Evolutionary conservation across 2,113 vertebrate species (phyloP).

Genomic region (Tylochromis polylepis): DNA sequence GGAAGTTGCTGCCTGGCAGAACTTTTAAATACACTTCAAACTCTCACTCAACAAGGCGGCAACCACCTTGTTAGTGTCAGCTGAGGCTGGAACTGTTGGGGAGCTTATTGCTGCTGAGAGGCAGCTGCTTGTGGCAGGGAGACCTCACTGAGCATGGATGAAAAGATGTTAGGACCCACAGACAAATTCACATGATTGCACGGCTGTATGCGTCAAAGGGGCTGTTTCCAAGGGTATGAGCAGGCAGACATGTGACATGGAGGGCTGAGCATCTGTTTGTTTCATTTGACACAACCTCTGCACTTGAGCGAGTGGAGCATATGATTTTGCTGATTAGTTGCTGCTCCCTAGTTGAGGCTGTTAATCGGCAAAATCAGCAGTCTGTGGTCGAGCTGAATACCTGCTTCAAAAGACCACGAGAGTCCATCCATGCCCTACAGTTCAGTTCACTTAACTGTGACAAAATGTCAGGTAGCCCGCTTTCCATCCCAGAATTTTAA

Average conservation of each 20-base stretch:
- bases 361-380: slow-evolving; percentile 23
- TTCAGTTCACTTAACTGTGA: not conserved
- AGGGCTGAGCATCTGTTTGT: not conserved
- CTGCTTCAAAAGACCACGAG: not conserved
- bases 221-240: not conserved
- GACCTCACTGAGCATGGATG: not conserved
- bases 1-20: slow-evolving; percentile 16
- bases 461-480: not conserved
- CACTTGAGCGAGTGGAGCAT: not conserved
- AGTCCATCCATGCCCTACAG: not conserved
- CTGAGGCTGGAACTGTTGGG: not conserved
- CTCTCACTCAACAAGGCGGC: slow-evolving; percentile 13
- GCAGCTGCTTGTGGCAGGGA: slow-evolving; percentile 45
- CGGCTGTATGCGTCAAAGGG: slow-evolving; percentile 19
- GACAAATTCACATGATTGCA: slow-evolving; percentile 27
- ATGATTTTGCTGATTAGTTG: slow-evolving; percentile 30
- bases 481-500: not conserved
- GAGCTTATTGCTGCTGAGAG: slow-evolving; percentile 5
- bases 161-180: slow-evolving; percentile 5
- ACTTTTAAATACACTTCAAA: slow-evolving; percentile 16
- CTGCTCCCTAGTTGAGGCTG: not conserved
- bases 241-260: not conserved
- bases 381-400: not conserved
- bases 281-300: not conserved
- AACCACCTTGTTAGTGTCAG: slow-evolving; percentile 35